Base-by-base conservation (phyloP, 2,888 invertebrate genomes). In the Spodoptera littoralis region DNA sequence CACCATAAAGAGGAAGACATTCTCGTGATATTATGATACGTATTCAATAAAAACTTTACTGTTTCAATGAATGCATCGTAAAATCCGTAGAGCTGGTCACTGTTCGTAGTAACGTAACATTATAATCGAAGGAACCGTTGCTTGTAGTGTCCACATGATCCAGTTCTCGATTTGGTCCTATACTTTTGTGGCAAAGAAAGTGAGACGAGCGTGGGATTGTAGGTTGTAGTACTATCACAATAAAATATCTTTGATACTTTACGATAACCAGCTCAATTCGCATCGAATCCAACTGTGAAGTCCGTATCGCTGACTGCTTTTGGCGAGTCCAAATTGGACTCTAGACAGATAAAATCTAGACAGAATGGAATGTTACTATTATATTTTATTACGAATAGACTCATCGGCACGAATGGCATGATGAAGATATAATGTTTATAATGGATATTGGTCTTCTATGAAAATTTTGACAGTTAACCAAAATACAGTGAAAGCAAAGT, bases 121-220 rank as follows among this genome's bases (percentile, higher is more conserved):
- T 82, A 81, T 83, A 71, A 79, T 74, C 74, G 61, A 83, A 85
- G 83, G 77, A 82, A 86, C 89, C 88, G 90, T 89, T 90, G 80
- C 74, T 82, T 82, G 59, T 84, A 50, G 66, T 70, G 57, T 73
- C 82, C 81, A 84, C 82, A 82, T 85, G 84, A 83, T 85, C 84
- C 84, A 87, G 80, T 87, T 87, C 80, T 86, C 76, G 75, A 87
- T 88, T 88, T 87, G 88, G 85, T 80, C 70, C 57, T 70, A 73
- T 79, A 78, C 76, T 80, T 84, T 84, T 83, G 65, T 61, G 75
- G 79, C 78, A 82, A 87, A 82, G 88, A 90, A 91, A 90, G 88
- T 88, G 83, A 86, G 82, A 78, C 85, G 77, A 85, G 84, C 90
- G 91, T 91, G 90, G 89, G 91, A 89, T 86, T 84, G 80, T 80